phyloP scores from a whole-genome alignment of 64 coral and sea anemone species.

The Montipora efflorescens region DNA sequence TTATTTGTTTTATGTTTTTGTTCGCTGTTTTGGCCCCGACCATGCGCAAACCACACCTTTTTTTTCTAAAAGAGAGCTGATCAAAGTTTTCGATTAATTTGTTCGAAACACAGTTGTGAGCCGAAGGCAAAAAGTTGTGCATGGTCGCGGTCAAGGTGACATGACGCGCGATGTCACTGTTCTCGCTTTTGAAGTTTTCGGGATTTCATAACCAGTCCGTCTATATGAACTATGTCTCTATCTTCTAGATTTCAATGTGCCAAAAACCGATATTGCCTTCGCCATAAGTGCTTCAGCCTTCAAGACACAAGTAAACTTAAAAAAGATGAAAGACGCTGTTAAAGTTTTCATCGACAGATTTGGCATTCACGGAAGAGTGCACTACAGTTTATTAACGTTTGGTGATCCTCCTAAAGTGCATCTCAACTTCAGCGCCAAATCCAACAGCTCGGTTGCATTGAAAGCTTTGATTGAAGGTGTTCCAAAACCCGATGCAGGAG shows the following conservation, averaged over 20 bases:
- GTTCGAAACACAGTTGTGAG: too few species aligned
- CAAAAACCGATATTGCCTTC: constrained; percentile 78
- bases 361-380: constrained; percentile 66
- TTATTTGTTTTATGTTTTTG: too few species aligned
- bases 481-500: constrained; percentile 50
- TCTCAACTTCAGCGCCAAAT: constrained; percentile 59
- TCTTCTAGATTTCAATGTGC: constrained; percentile 63
- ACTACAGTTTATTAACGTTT: constrained; percentile 81
- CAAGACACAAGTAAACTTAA: constrained; percentile 62
- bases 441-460: constrained; percentile 46
- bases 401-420: constrained; percentile 58
- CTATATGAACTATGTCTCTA: neutral
- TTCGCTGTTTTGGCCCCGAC: too few species aligned
- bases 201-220: too few species aligned
- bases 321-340: constrained; percentile 79
- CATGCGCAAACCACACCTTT: too few species aligned
- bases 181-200: too few species aligned
- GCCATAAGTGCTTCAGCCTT: constrained; percentile 69
- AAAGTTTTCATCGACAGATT: constrained; percentile 76
- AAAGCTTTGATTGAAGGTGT: constrained; percentile 62
- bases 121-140: too few species aligned
- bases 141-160: too few species aligned
- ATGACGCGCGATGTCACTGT: too few species aligned
- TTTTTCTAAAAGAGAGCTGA: too few species aligned
- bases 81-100: too few species aligned